These are phyloP conservation scores for Halocynthia aurantium DNA, from an alignment of 23 tunicate genomes.

Conservation along the genomic window DNA sequence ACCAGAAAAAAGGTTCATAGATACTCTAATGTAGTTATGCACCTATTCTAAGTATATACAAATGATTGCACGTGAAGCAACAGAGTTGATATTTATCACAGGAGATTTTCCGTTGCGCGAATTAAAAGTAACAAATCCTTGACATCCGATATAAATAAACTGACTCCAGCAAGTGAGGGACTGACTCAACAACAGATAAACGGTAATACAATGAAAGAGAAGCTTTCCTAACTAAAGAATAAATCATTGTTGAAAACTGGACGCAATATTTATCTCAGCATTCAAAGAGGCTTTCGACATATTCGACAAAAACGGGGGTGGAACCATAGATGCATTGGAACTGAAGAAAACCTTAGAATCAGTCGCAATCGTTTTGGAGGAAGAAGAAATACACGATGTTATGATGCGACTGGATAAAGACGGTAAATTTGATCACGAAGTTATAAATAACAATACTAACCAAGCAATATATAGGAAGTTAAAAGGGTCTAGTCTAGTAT, in stretches of 20 bases:
- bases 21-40: not conserved
- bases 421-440: conserved; percentile 12
- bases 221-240: not conserved
- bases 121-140: conserved; percentile 26
- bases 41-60: not conserved
- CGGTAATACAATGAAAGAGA: conserved; percentile 13
- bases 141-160: conserved; percentile 12
- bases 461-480: not conserved
- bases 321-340: conserved; percentile 62
- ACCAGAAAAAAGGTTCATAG: not conserved
- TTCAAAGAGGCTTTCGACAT: conserved; percentile 69
- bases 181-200: conserved; percentile 35
- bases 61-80: not conserved
- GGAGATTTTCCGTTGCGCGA: conserved; percentile 12
- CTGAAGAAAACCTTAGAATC: conserved; percentile 54
- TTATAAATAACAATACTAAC: not conserved
- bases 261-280: not conserved
- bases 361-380: conserved; percentile 45
- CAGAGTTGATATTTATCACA: not conserved
- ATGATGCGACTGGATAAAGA: conserved; percentile 52
- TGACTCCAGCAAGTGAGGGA: conserved; percentile 36
- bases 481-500: not conserved
- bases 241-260: not conserved
- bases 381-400: conserved; percentile 47
- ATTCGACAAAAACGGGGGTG: conserved; percentile 80